Evolutionary conservation across 2,888 invertebrate species (phyloP).

Genomic region (Phytoseiulus persimilis): DNA sequence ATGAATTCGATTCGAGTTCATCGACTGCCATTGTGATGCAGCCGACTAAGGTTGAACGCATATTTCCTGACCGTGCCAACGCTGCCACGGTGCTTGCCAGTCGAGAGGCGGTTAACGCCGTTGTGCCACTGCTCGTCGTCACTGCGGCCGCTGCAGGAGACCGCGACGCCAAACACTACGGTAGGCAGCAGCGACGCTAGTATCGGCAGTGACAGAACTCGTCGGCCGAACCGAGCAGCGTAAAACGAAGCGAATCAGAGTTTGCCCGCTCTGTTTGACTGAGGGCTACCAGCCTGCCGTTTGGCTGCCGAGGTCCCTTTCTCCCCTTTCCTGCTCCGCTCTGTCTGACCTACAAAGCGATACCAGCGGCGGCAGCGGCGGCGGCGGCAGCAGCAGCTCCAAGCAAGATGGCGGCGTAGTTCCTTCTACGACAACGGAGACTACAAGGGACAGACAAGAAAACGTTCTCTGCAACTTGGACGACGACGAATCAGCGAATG

Average conservation of each 20-base stretch:
- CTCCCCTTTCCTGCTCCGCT: background rate
- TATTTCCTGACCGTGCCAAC: background rate
- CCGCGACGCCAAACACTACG: background rate
- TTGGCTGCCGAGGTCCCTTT: background rate
- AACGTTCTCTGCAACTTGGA: background rate
- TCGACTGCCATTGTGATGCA: background rate
- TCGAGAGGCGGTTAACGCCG: background rate
- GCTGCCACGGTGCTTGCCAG: background rate
- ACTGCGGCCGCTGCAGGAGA: background rate
- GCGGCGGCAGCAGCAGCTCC: background rate
- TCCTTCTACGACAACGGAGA: background rate
- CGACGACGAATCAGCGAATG: background rate
- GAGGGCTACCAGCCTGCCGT: background rate
- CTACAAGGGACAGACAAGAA: background rate
- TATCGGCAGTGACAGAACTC: background rate
- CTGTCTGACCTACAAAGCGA: background rate
- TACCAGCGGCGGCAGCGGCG: background rate
- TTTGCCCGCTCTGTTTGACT: background rate
- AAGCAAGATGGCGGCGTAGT: background rate
- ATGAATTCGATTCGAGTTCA: background rate
- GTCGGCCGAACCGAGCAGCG: background rate
- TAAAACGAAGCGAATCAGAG: background rate
- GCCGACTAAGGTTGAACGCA: background rate
- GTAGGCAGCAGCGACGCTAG: background rate
- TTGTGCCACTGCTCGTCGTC: background rate